Percentiles rank a stretch among this genome's conserved stretches.
phyloP scores from a whole-genome alignment of 2,888 invertebrate genomes.

The Bimastos eiseni region DNA sequence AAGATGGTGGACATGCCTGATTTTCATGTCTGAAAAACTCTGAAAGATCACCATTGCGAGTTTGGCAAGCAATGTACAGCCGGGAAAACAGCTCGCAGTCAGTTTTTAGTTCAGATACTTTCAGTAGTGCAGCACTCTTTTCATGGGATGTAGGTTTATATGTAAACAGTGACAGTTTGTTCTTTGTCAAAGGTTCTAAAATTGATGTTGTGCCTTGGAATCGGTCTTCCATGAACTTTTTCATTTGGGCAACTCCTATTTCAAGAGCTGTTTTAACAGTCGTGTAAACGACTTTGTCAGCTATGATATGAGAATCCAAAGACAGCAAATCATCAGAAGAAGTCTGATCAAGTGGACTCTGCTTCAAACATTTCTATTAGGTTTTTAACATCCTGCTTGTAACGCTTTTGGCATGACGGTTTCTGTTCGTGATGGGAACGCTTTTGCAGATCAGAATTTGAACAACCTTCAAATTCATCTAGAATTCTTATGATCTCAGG shows the following conservation, averaged over 20 bases:
- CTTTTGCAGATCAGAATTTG: neutral
- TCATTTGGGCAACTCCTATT: neutral
- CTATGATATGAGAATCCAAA: slow-evolving; percentile 20
- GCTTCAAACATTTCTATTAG: slow-evolving; percentile 14
- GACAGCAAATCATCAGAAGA: slow-evolving; percentile 13
- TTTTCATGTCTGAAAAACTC: slow-evolving; percentile 31
- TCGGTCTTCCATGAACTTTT: slow-evolving; percentile 28
- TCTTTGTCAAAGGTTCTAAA: slow-evolving; percentile 25
- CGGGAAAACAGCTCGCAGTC: neutral
- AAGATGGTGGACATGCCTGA: slow-evolving; percentile 27
- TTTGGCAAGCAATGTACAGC: slow-evolving; percentile 28
- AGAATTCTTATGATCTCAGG: slow-evolving; percentile 41
- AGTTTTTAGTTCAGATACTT: neutral
- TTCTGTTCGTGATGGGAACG: slow-evolving; percentile 17
- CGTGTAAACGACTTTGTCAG: neutral
- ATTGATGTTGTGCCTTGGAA: neutral
- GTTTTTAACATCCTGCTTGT: neutral
- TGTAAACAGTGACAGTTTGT: slow-evolving; percentile 26
- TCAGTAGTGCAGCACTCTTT: neutral
- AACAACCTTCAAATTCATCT: neutral
- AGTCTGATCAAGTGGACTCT: neutral
- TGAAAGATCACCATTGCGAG: slow-evolving; percentile 21
- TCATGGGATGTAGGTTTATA: neutral
- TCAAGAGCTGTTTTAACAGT: neutral
- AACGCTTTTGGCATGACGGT: neutral